phyloP scores from a whole-genome alignment of 2,797 vertebrate species.

The Liparis tanakae region DNA sequence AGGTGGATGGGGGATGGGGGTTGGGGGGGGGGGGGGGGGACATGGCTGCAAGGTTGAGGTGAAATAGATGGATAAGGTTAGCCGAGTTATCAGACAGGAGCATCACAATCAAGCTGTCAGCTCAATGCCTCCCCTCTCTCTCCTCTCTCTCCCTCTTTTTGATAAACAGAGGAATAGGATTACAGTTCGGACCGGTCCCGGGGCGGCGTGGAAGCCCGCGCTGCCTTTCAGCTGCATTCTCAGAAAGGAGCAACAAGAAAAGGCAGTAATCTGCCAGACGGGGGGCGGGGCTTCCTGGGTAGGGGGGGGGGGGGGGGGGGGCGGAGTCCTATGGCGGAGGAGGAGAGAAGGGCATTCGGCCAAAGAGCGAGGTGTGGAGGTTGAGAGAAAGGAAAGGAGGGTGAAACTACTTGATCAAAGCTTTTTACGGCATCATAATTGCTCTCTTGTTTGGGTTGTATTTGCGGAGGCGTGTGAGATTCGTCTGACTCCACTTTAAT shows the following conservation, averaged over 20 bases:
- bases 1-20: constrained; percentile 72
- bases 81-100: constrained; percentile 87
- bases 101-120: constrained; percentile 89
- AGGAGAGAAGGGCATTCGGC: constrained; percentile 46
- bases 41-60: constrained; percentile 85
- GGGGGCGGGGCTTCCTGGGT: constrained; percentile 62
- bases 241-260: constrained; percentile 75
- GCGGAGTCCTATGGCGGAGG: constrained; percentile 48
- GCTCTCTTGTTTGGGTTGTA: constrained; percentile 11
- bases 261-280: constrained; percentile 76
- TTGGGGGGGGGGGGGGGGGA: constrained; percentile 51
- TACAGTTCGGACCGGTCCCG: constrained; percentile 86
- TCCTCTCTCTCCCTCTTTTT: constrained; percentile 81
- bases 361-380: constrained; percentile 49
- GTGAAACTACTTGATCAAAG: background rate
- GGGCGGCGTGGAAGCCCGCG: constrained; percentile 78
- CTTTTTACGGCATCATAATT: background rate
- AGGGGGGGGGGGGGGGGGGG: constrained; percentile 4
- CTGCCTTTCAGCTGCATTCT: constrained; percentile 81
- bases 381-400: constrained; percentile 3
- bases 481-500: no score
- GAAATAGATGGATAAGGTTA: constrained; percentile 90
- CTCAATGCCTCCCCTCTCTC: constrained; percentile 79
- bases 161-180: constrained; percentile 90
- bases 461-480: background rate